These are phyloP conservation scores for Idaea aversata DNA, from an alignment of 2,888 invertebrate species.

Conservation along the genomic window DNA sequence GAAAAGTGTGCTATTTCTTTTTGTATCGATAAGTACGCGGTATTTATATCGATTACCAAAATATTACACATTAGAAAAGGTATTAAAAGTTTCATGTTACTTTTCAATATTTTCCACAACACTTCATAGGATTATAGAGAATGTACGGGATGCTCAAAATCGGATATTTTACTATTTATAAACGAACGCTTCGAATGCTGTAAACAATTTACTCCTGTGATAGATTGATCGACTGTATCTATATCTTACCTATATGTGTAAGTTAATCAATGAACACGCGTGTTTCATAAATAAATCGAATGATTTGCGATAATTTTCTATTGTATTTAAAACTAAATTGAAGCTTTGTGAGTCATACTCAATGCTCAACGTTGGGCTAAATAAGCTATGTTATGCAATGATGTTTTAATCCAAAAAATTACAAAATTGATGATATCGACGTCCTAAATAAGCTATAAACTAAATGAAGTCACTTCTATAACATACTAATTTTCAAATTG, in stretches of 20 bases:
- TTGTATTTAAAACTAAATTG: background rate
- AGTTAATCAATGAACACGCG: background rate
- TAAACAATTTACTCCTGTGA: background rate
- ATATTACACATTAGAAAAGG: background rate
- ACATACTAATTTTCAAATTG: too few relatives aligned
- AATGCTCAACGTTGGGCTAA: background rate
- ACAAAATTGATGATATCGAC: too few relatives aligned
- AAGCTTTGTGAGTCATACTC: background rate
- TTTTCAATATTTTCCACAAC: background rate
- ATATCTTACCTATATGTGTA: background rate
- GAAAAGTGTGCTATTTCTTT: too few relatives aligned
- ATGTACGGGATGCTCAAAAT: background rate
- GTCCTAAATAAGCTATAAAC: too few relatives aligned
- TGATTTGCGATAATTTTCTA: background rate
- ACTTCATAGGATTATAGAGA: background rate
- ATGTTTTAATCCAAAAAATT: too few relatives aligned
- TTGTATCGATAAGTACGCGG: too few relatives aligned
- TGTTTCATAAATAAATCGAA: background rate
- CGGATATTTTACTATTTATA: conserved; percentile 1
- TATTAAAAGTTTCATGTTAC: background rate
- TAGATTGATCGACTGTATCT: background rate
- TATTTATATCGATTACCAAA: too few relatives aligned
- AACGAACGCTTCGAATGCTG: background rate
- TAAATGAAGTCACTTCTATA: too few relatives aligned
- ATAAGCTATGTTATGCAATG: too few relatives aligned